phyloP scores from a whole-genome alignment of 2,888 invertebrate genomes.

The Metellina segmentata region DNA sequence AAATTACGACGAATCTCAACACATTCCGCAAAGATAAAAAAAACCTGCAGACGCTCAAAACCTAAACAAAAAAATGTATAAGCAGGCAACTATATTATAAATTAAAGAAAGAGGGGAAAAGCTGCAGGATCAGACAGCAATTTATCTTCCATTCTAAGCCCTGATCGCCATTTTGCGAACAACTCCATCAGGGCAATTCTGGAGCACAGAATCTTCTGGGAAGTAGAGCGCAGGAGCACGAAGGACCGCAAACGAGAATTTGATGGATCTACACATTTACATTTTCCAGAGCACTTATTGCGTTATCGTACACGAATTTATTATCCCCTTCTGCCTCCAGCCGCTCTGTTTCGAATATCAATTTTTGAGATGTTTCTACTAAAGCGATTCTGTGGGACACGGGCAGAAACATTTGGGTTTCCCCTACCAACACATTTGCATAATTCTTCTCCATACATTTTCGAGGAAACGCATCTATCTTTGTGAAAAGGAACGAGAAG shows the following conservation, averaged over 20 bases:
- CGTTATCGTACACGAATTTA: slow-evolving; percentile 35
- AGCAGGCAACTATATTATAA: background rate
- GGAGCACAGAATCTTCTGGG: background rate
- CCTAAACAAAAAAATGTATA: background rate
- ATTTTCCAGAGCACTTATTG: slow-evolving; percentile 16
- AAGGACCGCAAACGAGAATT: slow-evolving; percentile 42
- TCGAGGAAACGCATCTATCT: background rate
- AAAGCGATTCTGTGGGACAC: background rate
- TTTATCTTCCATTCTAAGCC: background rate
- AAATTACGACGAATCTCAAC: background rate
- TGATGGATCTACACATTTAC: slow-evolving; percentile 54
- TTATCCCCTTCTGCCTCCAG: background rate
- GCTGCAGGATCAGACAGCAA: background rate
- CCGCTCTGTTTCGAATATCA: slow-evolving; percentile 8
- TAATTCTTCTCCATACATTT: slow-evolving; percentile 9
- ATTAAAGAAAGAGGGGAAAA: background rate
- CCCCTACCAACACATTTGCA: background rate
- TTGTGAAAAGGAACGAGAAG: background rate
- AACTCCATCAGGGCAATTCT: background rate
- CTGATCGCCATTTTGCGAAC: background rate
- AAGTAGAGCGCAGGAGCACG: no score
- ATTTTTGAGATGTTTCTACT: background rate
- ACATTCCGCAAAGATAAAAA: background rate
- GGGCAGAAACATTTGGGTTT: background rate
- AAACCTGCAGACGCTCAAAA: background rate